These are phyloP conservation scores for Anthoscopus minutus DNA, from an alignment of 2,113 vertebrate species.

Conservation along the genomic window DNA sequence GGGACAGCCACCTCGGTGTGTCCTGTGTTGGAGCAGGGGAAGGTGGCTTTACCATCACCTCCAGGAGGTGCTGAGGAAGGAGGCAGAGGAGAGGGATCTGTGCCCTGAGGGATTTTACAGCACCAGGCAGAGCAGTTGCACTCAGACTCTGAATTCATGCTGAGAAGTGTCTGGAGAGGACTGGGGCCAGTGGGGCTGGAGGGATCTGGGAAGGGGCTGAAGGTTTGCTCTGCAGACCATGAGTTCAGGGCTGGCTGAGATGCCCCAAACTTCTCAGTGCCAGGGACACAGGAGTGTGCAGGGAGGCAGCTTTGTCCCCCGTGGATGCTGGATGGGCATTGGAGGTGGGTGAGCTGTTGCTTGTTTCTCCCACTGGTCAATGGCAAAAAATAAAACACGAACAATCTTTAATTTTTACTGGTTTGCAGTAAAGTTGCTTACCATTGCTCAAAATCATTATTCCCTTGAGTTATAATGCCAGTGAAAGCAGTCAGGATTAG, in stretches of 20 bases:
- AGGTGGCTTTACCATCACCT: neutral
- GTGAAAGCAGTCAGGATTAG: neutral
- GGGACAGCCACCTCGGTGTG: neutral
- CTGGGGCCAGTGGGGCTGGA: neutral
- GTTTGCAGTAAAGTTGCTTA: neutral
- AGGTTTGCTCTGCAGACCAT: neutral
- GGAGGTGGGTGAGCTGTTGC: neutral
- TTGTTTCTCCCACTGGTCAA: neutral
- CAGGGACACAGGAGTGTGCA: neutral
- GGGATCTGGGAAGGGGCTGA: neutral
- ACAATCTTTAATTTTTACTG: neutral
- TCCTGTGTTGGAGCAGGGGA: accelerated
- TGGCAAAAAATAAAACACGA: neutral
- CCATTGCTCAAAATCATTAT: neutral
- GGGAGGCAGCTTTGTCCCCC: neutral
- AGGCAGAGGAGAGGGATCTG: neutral
- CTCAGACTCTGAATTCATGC: neutral
- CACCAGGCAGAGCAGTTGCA: neutral
- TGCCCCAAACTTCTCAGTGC: neutral
- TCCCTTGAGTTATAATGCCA: neutral
- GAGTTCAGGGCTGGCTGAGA: neutral
- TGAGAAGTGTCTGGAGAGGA: neutral
- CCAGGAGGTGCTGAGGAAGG: neutral
- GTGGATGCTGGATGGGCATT: neutral
- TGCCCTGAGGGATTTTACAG: neutral